Base-by-base conservation (phyloP, 2,888 invertebrate genomes). In the Nymphalis c-album region DNA sequence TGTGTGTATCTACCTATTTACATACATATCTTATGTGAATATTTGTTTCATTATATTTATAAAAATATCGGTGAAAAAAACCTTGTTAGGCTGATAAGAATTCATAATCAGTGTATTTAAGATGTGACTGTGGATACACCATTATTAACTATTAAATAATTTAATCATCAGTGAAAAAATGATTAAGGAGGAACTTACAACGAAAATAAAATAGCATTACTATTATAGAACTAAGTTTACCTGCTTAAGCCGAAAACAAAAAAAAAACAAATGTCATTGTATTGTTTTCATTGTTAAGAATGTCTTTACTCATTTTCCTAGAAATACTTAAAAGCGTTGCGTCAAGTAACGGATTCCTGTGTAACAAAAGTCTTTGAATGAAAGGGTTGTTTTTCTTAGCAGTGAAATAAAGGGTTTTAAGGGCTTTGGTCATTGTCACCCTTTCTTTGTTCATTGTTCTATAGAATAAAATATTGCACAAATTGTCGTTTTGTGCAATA, bases 351-450 rank as follows among this genome's bases (percentile, higher is more conserved):
- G 84, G 87, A 77, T 76, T 77, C 75, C 75, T 69, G 71, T 74
- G 71, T 77, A 80, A 84, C 84, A 85, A 88, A 87, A 81, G 83
- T 85, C 76, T 76, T 81, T 85, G 80, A 86, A 89, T 84, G 78
- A 82, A 89, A 91, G 90, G 90, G 91, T 91, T 90, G 89, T 86
- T 88, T 86, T 86, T 87, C 85, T 87, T 85, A 79, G 79, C 70
- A 83, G 81, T 76, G 78, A 76, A 82, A 86, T 87, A 84, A 88
- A 88, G 86, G 90, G 87, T 86, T 90, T 88, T 85, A 81, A 80
- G 82, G 80, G 79, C 79, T 81, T 74, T 74, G 75, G 78, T 70
- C 75, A 85, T 88, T 88, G 87, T 88, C 84, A 86, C 85, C 86
- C 87, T 85, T 86, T 84, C 85, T 84, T 86, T 85, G 85, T 85